Base-by-base conservation (phyloP, 1,140 invertebrate genomes). In the Anagrus nilaparvatae region DNA sequence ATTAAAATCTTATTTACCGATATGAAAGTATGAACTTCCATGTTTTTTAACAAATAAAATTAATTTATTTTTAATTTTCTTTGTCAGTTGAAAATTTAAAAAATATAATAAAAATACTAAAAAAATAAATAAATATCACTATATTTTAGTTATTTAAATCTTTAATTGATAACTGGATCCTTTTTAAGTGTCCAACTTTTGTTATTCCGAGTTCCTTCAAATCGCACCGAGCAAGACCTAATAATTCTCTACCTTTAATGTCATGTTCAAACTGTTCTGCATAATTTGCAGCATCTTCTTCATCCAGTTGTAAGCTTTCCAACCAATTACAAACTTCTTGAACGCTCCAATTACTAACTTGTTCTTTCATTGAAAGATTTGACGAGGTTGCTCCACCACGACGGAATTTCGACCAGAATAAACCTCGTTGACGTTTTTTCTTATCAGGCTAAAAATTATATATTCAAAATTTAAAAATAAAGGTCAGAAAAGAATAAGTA, bases 171-270 rank as follows among this genome's bases (percentile, higher is more conserved):
- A 92, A 86, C 43, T 93, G 78, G 44, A 97, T 87, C 48, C 92
- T 76, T 65, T 96, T 97, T 3, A 96, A 79, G 60, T 97, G 92
- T 5, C 92, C 92, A 23, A 96, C 78, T 70, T 97, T 97, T 3
- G 80, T 84, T 18, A 96, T 81, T 17, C 91, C 91, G 10, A 97
- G 71, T 50, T 96, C 92, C 59, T 90, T 82, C 0, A 91, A 71
- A 63, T 92, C 87, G 13, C 86, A 64, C 36, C 92, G 71, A 4
- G 90, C 89, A 32, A 97, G 66, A 8, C 82, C 79, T 1, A 96
- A 68, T 9, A 97, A 71, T 59, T 97, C 93, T 17, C 82, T 74
- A 4, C 93, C 94, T 25, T 87, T 78, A 46, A 97, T 89, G 63
- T 97, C 92, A 60, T 97, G 87, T 3, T 82, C 71, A 56, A 97